Evolutionary conservation across 2,888 invertebrate species (phyloP).

Genomic region (Notodonta dromedarius): DNA sequence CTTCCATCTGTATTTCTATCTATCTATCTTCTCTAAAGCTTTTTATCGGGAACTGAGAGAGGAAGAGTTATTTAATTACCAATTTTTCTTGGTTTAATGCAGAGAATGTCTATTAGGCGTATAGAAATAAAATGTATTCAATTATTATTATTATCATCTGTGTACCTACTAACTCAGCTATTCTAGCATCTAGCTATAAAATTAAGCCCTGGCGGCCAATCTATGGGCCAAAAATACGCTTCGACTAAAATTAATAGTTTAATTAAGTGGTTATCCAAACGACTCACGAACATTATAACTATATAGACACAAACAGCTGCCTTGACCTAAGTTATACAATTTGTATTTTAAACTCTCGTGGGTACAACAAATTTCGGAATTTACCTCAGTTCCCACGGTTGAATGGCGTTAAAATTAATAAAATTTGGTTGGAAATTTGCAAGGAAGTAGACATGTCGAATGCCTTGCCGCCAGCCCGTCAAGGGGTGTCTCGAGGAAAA

Average conservation of each 20-base stretch:
- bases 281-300: conserved; percentile 11
- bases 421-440: no score
- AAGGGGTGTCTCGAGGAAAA: not conserved
- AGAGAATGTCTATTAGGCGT: no score
- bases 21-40: no score
- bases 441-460: no score
- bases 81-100: no score
- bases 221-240: no score
- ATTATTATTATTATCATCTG: no score
- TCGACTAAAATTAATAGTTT: not conserved
- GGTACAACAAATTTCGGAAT: conserved; percentile 25
- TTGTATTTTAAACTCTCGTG: conserved; percentile 19
- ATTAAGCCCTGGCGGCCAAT: not conserved
- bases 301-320: conserved; percentile 8
- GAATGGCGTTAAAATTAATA: not conserved
- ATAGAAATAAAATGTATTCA: no score
- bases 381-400: conserved; percentile 9
- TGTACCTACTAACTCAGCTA: not conserved
- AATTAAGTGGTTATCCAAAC: not conserved
- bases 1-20: no score
- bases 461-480: no score
- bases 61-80: no score
- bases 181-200: not conserved
- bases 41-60: no score
- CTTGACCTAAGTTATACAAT: conserved; percentile 13